A percentile compares a stretch with the other conserved stretches of the same genome.
Conservation (phyloP, 2,797 vertebrate species). For the Gymnopithys bicolor region DNA sequence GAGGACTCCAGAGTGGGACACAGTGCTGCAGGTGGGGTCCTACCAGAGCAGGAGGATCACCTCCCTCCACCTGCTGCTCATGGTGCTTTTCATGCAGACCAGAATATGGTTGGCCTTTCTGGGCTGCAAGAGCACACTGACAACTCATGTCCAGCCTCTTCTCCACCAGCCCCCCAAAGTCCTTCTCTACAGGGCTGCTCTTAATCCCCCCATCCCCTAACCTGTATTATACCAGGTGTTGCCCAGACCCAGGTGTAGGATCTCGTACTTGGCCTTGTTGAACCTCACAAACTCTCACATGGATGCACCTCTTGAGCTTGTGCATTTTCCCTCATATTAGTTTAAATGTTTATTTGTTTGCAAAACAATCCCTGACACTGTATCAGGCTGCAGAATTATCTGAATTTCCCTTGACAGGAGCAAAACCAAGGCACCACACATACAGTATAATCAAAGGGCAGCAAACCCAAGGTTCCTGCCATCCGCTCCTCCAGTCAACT, state of each 20-base stretch:
- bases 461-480: not conserved
- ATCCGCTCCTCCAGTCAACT: not conserved
- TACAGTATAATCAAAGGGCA: not conserved
- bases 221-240: not conserved
- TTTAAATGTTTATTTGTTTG: not conserved
- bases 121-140: rapidly evolving
- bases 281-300: not conserved
- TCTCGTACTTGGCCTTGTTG: not conserved
- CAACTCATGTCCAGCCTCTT: not conserved
- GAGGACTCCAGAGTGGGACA: not conserved
- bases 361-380: not conserved
- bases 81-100: rapidly evolving
- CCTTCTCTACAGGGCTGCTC: not conserved
- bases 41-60: not conserved
- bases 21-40: not conserved
- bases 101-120: not conserved
- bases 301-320: not conserved
- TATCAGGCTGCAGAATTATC: not conserved
- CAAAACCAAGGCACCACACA: not conserved
- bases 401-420: not conserved
- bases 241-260: not conserved
- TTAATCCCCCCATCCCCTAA: not conserved
- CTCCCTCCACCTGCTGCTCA: not conserved
- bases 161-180: not conserved
- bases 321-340: not conserved